Conservation (phyloP, 2,888 invertebrate genomes). For the Sacculina carcini region DNA sequence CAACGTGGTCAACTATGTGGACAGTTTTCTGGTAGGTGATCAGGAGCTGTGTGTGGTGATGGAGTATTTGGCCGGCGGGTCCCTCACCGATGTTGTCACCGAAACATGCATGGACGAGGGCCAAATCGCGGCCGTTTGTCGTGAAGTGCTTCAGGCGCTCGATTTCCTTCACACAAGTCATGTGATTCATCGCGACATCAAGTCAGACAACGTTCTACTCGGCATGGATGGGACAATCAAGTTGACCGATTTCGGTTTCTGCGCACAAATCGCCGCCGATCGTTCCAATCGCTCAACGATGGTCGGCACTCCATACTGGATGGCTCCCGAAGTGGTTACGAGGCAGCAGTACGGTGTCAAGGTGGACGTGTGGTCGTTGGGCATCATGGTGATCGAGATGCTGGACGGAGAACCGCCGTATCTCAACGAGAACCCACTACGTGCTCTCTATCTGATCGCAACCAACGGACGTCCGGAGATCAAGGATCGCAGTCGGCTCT, state of each 20-base stretch:
- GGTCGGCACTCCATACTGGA: constrained; percentile 28
- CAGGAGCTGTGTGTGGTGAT: constrained; percentile 34
- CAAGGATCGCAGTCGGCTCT: constrained; percentile 49
- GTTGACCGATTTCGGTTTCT: constrained; percentile 32
- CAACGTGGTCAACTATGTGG: constrained; percentile 96
- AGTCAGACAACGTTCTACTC: constrained; percentile 29
- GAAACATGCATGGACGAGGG: constrained; percentile 99
- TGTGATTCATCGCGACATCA: constrained; percentile 24
- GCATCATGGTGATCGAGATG: constrained; percentile 94
- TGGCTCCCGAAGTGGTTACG: constrained; percentile 23
- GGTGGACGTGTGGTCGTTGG: constrained; percentile 78
- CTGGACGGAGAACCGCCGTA: constrained; percentile 94
- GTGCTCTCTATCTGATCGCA: constrained; percentile 80
- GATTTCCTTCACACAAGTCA: constrained; percentile 29
- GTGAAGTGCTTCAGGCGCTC: constrained; percentile 24
- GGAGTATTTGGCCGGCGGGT: constrained; percentile 97
- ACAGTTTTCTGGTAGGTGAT: constrained; percentile 86
- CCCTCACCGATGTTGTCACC: constrained; percentile 92
- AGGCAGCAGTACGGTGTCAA: constrained; percentile 33
- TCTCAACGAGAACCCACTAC: constrained; percentile 69
- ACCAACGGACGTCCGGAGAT: constrained; percentile 81
- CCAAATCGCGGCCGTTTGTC: constrained; percentile 92
- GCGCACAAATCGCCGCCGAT: constrained; percentile 31
- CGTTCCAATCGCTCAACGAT: constrained; percentile 29
- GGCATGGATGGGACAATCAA: constrained; percentile 31